Base-by-base conservation (phyloP, 2,797 vertebrate species). In the Ispidina lecontei region DNA sequence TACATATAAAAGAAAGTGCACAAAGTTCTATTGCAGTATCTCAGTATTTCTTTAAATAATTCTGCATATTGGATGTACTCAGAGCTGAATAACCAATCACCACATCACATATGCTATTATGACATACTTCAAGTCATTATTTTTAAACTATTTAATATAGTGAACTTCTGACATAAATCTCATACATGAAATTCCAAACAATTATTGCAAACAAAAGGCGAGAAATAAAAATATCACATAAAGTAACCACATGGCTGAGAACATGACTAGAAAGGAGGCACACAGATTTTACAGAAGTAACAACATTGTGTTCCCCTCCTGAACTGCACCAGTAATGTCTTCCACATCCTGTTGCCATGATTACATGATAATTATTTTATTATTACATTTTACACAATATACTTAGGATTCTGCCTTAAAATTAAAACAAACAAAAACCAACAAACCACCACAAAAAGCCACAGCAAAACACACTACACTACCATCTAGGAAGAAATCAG, bases 401-500 rank as follows among this genome's bases (percentile, higher is more conserved):
- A 77, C n/a, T 60, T 19, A 4, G 35, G 62, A 68, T 54, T 74
- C 81, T 59, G 54, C 56, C 69, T 70, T 51, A 51, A 51, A 51
- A 51, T 51, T 6, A 17, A 51, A 7, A 37, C 11, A 18, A 60
- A 55, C 25, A 43, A 31, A n/a, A 59, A 26, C 26, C 28, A 65
- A 87, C 60, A 33, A 59, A 39, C 39, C 21, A 43, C 19, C n/a
- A n/a, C n/a, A 39, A 69, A 52, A 37, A 6, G 8, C 62, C 12
- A 43, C 17, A 29, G 17, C 51, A 43, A 25, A 29, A 22, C 35
- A 46, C 12, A 8, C 6, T 28, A 49, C 19, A 11, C 25, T 18
- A 39, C 14, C 71, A 87, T 63, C 80, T 89, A 77, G 68, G 54
- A 92, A 91, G 63, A 72, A 84, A 79, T 74, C 71, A 87, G 88